These are phyloP conservation scores for Melopsittacus undulatus DNA, from an alignment of 2,797 vertebrate genomes.

Conservation along the genomic window DNA sequence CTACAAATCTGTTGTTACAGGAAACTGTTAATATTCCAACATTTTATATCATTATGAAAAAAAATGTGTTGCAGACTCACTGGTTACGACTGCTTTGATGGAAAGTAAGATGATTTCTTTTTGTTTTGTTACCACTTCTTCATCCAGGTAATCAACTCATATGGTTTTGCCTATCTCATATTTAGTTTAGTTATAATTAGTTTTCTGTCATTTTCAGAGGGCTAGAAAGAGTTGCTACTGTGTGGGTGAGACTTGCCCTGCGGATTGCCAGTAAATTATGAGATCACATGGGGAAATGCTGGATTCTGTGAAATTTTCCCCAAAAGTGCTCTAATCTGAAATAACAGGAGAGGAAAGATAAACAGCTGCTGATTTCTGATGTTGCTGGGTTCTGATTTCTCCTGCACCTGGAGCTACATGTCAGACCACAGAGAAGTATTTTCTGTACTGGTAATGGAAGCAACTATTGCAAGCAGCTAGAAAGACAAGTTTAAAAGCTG, in stretches of 20 bases:
- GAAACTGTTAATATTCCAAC: neutral
- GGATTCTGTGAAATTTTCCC: neutral
- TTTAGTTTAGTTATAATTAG: neutral
- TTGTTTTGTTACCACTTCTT: neutral
- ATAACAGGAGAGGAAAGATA: neutral
- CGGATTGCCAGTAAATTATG: neutral
- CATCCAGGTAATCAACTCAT: neutral
- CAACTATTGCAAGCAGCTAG: neutral
- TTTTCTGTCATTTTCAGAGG: neutral
- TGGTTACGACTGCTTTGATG: neutral
- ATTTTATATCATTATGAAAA: neutral
- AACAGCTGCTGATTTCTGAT: slow-evolving; percentile 12
- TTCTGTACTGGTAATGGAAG: neutral
- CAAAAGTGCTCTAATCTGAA: neutral
- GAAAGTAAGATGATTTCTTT: neutral
- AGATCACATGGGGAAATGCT: neutral
- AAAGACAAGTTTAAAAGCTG: neutral
- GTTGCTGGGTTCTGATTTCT: neutral
- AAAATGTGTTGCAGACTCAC: rapidly evolving
- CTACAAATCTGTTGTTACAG: neutral
- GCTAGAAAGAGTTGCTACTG: neutral
- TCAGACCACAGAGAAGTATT: neutral
- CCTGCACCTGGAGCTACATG: neutral
- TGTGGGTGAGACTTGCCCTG: neutral
- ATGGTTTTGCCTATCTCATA: neutral